Conservation (phyloP, 1,140 invertebrate species). For the Pogonomyrmex barbatus region DNA sequence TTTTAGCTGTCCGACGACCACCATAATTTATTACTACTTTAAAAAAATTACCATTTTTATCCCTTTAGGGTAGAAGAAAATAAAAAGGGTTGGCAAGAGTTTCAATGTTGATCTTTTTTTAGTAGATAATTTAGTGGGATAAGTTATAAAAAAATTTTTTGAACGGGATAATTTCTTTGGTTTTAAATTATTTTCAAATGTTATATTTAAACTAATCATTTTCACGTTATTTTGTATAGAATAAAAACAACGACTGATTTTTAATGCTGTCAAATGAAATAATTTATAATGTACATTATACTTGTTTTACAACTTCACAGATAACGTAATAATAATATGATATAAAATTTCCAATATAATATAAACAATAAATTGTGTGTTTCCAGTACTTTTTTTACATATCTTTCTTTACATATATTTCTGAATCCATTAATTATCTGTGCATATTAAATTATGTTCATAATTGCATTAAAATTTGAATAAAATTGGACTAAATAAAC, state of each 20-base stretch:
- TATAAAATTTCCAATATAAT: constrained; percentile 12
- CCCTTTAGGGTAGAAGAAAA: neutral
- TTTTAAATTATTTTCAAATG: neutral
- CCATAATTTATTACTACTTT: constrained; percentile 26
- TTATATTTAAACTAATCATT: neutral
- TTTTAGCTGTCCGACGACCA: neutral
- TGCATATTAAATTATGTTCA: neutral
- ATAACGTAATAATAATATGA: neutral
- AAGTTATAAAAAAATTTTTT: neutral
- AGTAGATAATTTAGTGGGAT: neutral
- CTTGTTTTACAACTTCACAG: neutral
- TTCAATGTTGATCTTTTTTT: neutral
- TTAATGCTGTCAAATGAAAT: neutral
- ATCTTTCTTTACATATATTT: neutral
- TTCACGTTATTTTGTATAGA: neutral
- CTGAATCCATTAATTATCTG: neutral
- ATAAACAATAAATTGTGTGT: neutral
- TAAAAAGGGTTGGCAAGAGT: neutral
- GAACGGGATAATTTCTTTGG: neutral
- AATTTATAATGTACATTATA: neutral
- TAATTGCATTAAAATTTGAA: neutral
- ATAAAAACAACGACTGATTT: neutral
- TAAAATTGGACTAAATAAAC: constrained; percentile 2
- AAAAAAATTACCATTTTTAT: neutral
- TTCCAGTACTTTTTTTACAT: neutral